Evolutionary conservation across 2,797 vertebrate species (phyloP).

Genomic region (Limnodromus scolopaceus): DNA sequence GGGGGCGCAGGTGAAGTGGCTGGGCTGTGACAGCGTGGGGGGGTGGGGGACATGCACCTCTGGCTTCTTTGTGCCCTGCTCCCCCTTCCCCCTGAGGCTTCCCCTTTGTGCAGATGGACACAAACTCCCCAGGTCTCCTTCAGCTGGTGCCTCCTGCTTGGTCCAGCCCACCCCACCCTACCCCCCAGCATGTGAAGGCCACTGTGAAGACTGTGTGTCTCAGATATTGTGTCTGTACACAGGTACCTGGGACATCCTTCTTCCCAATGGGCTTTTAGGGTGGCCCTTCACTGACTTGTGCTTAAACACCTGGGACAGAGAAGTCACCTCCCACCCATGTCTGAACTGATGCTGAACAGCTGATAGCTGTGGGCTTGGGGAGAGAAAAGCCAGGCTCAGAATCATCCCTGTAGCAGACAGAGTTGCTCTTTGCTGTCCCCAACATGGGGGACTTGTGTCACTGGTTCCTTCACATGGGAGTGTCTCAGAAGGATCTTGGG

Average conservation of each 20-base stretch:
- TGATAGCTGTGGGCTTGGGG: neutral
- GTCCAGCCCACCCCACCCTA: neutral
- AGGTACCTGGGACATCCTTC: neutral
- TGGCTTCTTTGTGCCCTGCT: neutral
- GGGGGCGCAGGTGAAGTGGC: accelerated
- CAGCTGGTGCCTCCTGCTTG: neutral
- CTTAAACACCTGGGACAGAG: neutral
- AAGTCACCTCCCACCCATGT: accelerated
- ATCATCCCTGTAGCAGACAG: neutral
- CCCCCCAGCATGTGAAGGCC: accelerated
- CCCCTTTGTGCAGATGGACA: neutral
- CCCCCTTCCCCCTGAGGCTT: accelerated
- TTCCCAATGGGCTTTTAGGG: neutral
- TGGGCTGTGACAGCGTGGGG: neutral
- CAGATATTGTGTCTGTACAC: accelerated
- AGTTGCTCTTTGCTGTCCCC: neutral
- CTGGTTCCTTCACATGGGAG: accelerated
- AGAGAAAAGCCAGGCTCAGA: neutral
- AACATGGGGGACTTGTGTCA: neutral
- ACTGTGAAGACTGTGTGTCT: neutral
- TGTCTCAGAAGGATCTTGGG: accelerated
- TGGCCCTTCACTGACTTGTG: too few species aligned
- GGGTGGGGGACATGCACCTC: accelerated
- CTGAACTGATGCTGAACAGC: neutral
- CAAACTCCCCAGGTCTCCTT: neutral